phyloP scores from a whole-genome alignment of 2,888 invertebrate genomes.

The Nesidiocoris tenuis region DNA sequence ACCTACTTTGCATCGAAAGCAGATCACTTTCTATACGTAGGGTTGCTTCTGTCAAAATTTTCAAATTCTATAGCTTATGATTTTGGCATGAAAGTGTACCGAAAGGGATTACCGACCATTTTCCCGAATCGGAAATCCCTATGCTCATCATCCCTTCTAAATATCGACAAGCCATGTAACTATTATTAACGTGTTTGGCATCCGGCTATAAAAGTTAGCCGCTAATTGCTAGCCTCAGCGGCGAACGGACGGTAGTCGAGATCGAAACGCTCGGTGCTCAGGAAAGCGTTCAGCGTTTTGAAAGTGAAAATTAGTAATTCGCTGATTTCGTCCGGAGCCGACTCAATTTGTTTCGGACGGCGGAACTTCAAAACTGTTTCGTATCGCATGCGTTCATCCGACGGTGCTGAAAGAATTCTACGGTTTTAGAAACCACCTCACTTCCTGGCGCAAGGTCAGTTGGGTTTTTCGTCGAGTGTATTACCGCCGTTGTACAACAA shows the following conservation, averaged over 20 bases:
- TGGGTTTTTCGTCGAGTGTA: not conserved
- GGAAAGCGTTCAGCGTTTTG: constrained; percentile 37
- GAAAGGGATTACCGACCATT: too few relatives aligned
- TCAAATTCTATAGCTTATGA: too few relatives aligned
- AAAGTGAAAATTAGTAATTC: constrained; percentile 41
- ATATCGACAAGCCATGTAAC: not conserved
- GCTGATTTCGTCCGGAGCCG: constrained; percentile 15
- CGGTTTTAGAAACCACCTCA: not conserved
- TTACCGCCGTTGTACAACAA: too few relatives aligned
- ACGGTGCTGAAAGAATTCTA: not conserved
- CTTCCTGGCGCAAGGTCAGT: not conserved
- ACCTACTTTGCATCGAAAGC: not conserved
- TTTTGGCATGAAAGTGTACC: too few relatives aligned
- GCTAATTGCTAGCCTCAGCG: not conserved
- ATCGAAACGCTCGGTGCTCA: constrained; percentile 9
- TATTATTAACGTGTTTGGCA: not conserved
- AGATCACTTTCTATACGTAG: not conserved
- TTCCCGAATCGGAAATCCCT: too few relatives aligned
- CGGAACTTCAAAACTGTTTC: not conserved
- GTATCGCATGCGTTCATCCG: not conserved
- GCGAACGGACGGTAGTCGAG: not conserved
- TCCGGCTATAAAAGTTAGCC: not conserved
- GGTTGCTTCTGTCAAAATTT: not conserved
- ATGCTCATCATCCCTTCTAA: too few relatives aligned
- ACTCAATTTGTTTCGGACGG: constrained; percentile 30